Evolutionary conservation across 2,888 invertebrate genomes (phyloP).

Genomic region (Dorcus parallelipipedus): DNA sequence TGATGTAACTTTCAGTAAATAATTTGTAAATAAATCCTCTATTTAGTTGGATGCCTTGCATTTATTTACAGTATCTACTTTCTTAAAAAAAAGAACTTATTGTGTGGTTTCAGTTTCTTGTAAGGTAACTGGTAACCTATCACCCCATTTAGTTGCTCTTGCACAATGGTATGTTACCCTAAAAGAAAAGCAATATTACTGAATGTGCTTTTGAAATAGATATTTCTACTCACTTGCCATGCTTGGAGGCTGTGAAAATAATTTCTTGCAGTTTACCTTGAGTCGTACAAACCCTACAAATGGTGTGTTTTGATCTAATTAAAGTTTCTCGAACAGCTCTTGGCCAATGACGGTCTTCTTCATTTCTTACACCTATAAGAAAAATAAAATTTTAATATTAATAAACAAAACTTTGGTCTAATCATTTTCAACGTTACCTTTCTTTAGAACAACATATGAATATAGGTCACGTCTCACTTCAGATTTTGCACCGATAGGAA

Average conservation of each 20-base stretch:
- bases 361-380: conserved; percentile 46
- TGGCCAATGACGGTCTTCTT: conserved; percentile 67
- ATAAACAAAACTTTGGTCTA: neutral
- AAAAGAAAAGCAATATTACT: conserved; percentile 27
- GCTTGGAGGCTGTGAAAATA: conserved; percentile 71
- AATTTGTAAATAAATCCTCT: neutral
- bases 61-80: no score
- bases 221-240: conserved; percentile 63
- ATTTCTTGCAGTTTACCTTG: conserved; percentile 72
- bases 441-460: conserved; percentile 78
- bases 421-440: conserved; percentile 53
- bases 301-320: conserved; percentile 65
- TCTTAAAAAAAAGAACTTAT: no score
- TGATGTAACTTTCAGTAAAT: no score
- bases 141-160: conserved; percentile 73
- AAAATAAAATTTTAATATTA: neutral
- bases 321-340: conserved; percentile 72
- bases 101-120: neutral
- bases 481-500: conserved; percentile 52
- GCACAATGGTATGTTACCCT: conserved; percentile 72
- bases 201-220: conserved; percentile 5
- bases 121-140: conserved; percentile 62
- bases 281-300: conserved; percentile 75
- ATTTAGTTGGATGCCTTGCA: neutral
- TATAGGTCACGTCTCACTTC: conserved; percentile 58